Percentiles rank a stretch among this genome's conserved stretches.
Evolutionary conservation across 2,113 vertebrate species (phyloP).

Genomic region (Rhea americana): DNA sequence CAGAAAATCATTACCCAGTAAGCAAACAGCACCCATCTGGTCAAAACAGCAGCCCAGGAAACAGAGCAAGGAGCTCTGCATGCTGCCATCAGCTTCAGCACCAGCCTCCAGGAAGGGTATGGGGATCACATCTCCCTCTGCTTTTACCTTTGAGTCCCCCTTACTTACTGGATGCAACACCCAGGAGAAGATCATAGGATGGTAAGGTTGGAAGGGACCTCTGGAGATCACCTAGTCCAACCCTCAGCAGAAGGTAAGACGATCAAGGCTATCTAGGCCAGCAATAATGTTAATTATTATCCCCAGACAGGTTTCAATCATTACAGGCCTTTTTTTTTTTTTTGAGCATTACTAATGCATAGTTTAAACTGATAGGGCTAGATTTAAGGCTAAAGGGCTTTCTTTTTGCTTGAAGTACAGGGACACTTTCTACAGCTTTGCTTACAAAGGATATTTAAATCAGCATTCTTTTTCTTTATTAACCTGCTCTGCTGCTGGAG

Average conservation of each 20-base stretch:
- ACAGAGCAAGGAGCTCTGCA: neutral
- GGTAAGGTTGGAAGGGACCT: no score
- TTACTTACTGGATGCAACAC: neutral
- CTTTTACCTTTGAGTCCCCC: neutral
- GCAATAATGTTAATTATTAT: neutral
- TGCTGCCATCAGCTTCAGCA: neutral
- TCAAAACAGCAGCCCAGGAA: neutral
- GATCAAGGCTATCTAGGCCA: neutral
- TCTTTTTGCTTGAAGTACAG: neutral
- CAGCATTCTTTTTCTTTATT: slow-evolving; percentile 20
- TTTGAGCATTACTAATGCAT: neutral
- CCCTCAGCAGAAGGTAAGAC: no score
- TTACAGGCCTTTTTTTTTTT: neutral
- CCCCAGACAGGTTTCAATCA: neutral
- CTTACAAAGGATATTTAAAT: neutral
- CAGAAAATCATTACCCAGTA: neutral
- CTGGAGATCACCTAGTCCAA: no score
- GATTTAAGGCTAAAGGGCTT: neutral
- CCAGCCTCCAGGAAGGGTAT: rapidly evolving
- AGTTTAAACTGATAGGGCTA: neutral
- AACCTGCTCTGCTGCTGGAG: neutral
- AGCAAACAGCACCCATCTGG: neutral
- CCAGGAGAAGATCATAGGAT: no score
- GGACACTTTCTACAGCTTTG: neutral
- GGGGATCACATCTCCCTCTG: rapidly evolving